These are phyloP conservation scores for Lutjanus campechanus DNA, from an alignment of 2,797 vertebrate species.

Conservation along the genomic window DNA sequence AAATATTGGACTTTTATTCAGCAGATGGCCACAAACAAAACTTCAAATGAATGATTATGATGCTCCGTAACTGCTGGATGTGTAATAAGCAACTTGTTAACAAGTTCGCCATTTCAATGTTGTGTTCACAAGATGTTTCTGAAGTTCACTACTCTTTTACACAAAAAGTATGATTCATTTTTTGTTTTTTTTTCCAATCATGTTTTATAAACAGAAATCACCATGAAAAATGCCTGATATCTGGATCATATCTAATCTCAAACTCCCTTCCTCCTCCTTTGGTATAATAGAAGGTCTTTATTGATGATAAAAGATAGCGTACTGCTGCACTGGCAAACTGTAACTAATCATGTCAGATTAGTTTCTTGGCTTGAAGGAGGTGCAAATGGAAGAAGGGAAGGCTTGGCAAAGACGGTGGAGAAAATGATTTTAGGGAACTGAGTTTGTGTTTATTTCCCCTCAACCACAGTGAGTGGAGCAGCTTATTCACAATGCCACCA, in stretches of 20 bases:
- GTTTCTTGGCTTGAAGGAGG: constrained; percentile 73
- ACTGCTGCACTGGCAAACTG: constrained; percentile 69
- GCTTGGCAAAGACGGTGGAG: constrained; percentile 68
- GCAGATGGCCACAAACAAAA: no score
- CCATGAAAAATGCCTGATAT: constrained; percentile 30
- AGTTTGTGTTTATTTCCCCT: constrained; percentile 64
- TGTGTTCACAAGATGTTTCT: neutral
- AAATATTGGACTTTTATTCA: no score
- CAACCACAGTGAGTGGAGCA: constrained; percentile 34
- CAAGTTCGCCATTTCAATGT: neutral
- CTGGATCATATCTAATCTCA: constrained; percentile 50
- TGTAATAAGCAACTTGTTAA: neutral
- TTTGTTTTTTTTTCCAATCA: constrained; percentile 10
- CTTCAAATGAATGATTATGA: neutral
- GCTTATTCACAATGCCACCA: constrained; percentile 65
- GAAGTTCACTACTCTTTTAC: neutral
- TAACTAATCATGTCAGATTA: constrained; percentile 77
- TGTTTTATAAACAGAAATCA: constrained; percentile 24
- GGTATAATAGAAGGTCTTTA: constrained; percentile 51
- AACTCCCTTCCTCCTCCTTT: constrained; percentile 31
- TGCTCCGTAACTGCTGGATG: neutral
- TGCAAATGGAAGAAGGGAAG: constrained; percentile 57
- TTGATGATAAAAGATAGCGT: constrained; percentile 68
- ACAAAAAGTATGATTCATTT: neutral
- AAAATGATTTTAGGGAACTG: constrained; percentile 72